Percentiles rank a stretch among this genome's conserved stretches.
Evolutionary conservation across 64 coral and sea anemone species (phyloP).

Genomic region (Pocillopora damicornis): DNA sequence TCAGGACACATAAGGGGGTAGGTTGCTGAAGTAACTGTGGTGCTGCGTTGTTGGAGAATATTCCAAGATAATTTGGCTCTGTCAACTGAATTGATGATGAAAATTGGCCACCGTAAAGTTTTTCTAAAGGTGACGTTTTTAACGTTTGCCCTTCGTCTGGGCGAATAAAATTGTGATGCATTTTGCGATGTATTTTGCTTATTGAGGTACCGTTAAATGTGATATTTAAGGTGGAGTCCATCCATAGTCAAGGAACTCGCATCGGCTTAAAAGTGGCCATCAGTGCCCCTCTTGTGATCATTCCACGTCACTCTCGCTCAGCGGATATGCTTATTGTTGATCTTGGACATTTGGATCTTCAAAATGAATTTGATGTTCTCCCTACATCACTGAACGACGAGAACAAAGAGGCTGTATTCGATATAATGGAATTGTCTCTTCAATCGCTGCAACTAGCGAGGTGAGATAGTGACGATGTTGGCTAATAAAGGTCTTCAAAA

Average conservation of each 20-base stretch:
- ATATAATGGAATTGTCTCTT: conserved; percentile 79
- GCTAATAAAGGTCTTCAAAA: too few relatives aligned
- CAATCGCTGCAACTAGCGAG: conserved; percentile 92
- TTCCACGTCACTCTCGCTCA: conserved; percentile 83
- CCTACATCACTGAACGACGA: conserved; percentile 35
- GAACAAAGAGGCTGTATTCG: conserved; percentile 57
- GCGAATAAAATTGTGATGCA: not conserved
- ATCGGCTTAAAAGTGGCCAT: conserved; percentile 68
- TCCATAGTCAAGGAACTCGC: conserved; percentile 81
- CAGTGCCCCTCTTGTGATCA: conserved; percentile 75
- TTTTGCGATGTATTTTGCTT: not conserved
- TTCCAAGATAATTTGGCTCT: too few relatives aligned
- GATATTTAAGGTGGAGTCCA: conserved; percentile 52
- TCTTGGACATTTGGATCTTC: conserved; percentile 77
- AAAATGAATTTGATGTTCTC: conserved; percentile 73
- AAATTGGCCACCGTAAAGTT: too few relatives aligned
- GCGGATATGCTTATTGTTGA: conserved; percentile 85
- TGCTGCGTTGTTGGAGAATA: too few relatives aligned
- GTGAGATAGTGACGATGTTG: conserved; percentile 23
- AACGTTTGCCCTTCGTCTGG: too few relatives aligned
- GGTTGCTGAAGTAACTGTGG: too few relatives aligned
- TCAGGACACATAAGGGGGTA: too few relatives aligned
- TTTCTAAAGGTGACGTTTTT: too few relatives aligned
- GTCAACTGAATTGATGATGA: too few relatives aligned
- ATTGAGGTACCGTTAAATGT: not conserved